Percentiles rank a stretch among this genome's conserved stretches.
Conservation (phyloP, 2,113 vertebrate genomes). For the Erinaceus europaeus region DNA sequence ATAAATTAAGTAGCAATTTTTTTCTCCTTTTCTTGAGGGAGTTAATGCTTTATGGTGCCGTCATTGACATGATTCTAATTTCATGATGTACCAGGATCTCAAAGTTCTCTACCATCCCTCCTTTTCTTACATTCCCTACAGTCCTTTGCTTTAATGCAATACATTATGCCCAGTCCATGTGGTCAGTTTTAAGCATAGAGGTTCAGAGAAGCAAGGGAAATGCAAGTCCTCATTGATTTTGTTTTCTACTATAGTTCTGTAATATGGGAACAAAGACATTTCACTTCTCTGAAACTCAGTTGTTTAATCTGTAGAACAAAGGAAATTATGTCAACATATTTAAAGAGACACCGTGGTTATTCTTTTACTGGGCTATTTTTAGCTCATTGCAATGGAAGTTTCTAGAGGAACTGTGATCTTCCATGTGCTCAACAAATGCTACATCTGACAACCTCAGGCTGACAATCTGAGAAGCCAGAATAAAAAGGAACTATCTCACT, state of each 20-base stretch:
- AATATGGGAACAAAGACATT: neutral
- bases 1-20: constrained; percentile 17
- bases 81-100: too few relatives aligned
- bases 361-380: constrained; percentile 48
- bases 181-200: too few relatives aligned
- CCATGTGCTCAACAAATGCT: constrained; percentile 26
- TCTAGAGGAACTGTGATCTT: neutral
- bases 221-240: neutral
- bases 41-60: too few relatives aligned
- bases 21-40: too few relatives aligned
- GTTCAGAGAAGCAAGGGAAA: constrained; percentile 2
- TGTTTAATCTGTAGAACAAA: neutral
- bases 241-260: neutral
- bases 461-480: constrained; percentile 18
- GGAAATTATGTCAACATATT: constrained; percentile 20
- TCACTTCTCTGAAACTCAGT: neutral
- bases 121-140: too few relatives aligned
- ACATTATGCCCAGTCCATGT: too few relatives aligned
- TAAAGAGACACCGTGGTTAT: constrained; percentile 1
- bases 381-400: constrained; percentile 24
- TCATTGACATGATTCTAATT: too few relatives aligned
- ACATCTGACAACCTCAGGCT: neutral
- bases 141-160: too few relatives aligned
- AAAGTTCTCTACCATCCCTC: too few relatives aligned
- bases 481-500: constrained; percentile 5